Percentiles rank a stretch among this genome's conserved stretches.
phyloP scores from a whole-genome alignment of 2,888 invertebrate species.

The Neuroscelio doddi region DNA sequence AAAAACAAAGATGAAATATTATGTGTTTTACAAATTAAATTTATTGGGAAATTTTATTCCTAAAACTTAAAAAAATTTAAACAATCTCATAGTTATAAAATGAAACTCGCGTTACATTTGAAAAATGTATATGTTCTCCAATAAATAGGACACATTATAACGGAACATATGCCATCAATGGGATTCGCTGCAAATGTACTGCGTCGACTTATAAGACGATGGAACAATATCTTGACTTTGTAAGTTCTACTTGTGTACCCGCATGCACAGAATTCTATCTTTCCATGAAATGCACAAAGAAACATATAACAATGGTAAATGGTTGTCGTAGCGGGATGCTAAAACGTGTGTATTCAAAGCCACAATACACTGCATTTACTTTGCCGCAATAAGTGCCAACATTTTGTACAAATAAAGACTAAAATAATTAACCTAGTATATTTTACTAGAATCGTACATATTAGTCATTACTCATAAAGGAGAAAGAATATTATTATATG shows the following conservation, averaged over 20 bases:
- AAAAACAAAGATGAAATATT: too few relatives aligned
- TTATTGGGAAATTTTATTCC: too few relatives aligned
- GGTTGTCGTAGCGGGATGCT: slow-evolving; percentile 24
- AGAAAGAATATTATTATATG: background rate
- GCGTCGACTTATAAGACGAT: background rate
- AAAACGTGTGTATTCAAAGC: slow-evolving; percentile 23
- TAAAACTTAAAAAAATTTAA: too few relatives aligned
- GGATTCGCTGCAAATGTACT: slow-evolving; percentile 9
- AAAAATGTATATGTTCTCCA: background rate
- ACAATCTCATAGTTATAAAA: too few relatives aligned
- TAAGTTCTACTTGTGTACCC: slow-evolving; percentile 10
- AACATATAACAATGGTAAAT: slow-evolving; percentile 37
- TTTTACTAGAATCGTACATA: slow-evolving; percentile 10
- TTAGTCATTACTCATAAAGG: slow-evolving; percentile 18
- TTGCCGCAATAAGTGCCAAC: slow-evolving; percentile 6
- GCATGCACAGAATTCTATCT: slow-evolving; percentile 18
- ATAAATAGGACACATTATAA: background rate
- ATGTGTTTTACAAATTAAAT: too few relatives aligned
- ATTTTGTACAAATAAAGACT: slow-evolving; percentile 12
- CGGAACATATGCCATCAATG: background rate
- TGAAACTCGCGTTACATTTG: too few relatives aligned
- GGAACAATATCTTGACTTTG: slow-evolving; percentile 22
- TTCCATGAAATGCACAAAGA: slow-evolving; percentile 40
- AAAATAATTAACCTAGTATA: slow-evolving; percentile 28
- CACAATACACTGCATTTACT: slow-evolving; percentile 5